Evolutionary conservation across 2,797 vertebrate genomes (phyloP), one percentile per base, ranked within the genome.

Genomic region (Ambastaia sidthimunki): DNA sequence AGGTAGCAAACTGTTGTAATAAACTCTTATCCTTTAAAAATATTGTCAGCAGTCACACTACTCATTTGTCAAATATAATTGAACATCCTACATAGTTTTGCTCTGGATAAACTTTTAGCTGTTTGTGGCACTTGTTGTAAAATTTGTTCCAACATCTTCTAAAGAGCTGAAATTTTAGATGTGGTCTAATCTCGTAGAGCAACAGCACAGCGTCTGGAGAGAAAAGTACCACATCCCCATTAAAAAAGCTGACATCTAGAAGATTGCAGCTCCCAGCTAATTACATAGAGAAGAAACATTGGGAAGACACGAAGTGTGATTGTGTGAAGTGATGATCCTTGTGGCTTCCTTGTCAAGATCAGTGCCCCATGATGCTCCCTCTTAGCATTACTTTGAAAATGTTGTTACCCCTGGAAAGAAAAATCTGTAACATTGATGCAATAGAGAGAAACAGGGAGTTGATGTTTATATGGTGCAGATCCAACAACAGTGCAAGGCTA

Each of bases 401-500:
- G 37, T 21, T 62, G 47, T 55, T 59, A 75, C 25, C 54, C n/a
- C 37, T 71, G 34, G 48, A 37, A 71, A 66, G 48, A 25, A 52
- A 59, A 41, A 78, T 78, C 82, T 3, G 87, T 84, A 85, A 84
- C 81, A 85, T 90, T 92, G 89, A 92, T 80, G 89, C 88, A 90
- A 92, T 65, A 78, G 37, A 78, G 81, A 88, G 88, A 89, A 92
- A 91, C 71, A 55, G 83, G 76, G 71, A 82, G 85, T 85, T 87
- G 84, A 86, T 84, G 82, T 89, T 88, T 85, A 81, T 90, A 91
- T 90, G 83, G 86, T 87, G 82, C 63, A 34, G 78, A 81, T 85
- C 72, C 72, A 85, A 63, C 87, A 90, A 90, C 90, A 88, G 86
- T n/a, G 72, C 48, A 74, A 85, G 78, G 75, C 48, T 9, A 18